phyloP scores from a whole-genome alignment of 2,113 vertebrate genomes.

The Lepus timidus region DNA sequence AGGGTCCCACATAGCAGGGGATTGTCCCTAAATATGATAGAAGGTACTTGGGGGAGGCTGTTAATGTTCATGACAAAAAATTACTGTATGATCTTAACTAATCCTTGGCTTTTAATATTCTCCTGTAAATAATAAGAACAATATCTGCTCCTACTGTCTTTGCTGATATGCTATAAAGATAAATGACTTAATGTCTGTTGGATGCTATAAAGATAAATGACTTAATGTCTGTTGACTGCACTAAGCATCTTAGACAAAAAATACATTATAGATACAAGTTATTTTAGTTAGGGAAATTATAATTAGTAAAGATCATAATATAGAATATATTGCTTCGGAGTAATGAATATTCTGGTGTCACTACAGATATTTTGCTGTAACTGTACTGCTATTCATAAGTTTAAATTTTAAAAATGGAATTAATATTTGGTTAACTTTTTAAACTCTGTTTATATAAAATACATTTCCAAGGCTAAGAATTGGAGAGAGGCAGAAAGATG shows the following conservation, averaged over 20 bases:
- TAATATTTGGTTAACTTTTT: slow-evolving; percentile 67
- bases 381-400: neutral
- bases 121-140: slow-evolving; percentile 59
- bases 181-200: slow-evolving; percentile 69
- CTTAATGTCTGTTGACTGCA: slow-evolving; percentile 60
- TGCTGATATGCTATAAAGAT: slow-evolving; percentile 43
- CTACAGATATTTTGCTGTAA: slow-evolving; percentile 26
- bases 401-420: slow-evolving; percentile 53
- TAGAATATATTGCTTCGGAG: neutral
- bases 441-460: slow-evolving; percentile 70
- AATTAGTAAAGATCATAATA: slow-evolving; percentile 42
- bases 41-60: neutral
- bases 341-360: neutral
- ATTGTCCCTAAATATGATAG: neutral
- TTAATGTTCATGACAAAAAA: slow-evolving; percentile 38
- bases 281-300: slow-evolving; percentile 50
- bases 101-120: slow-evolving; percentile 45
- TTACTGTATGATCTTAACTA: slow-evolving; percentile 26
- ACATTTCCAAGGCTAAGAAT: slow-evolving; percentile 62
- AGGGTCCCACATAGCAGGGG: neutral
- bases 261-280: slow-evolving; percentile 6
- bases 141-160: slow-evolving; percentile 19
- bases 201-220: slow-evolving; percentile 62
- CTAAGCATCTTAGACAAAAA: slow-evolving; percentile 43
- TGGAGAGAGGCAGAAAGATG: slow-evolving; percentile 65